Conservation (phyloP, 2,888 invertebrate species). For the Reticulitermes lucifugus region DNA sequence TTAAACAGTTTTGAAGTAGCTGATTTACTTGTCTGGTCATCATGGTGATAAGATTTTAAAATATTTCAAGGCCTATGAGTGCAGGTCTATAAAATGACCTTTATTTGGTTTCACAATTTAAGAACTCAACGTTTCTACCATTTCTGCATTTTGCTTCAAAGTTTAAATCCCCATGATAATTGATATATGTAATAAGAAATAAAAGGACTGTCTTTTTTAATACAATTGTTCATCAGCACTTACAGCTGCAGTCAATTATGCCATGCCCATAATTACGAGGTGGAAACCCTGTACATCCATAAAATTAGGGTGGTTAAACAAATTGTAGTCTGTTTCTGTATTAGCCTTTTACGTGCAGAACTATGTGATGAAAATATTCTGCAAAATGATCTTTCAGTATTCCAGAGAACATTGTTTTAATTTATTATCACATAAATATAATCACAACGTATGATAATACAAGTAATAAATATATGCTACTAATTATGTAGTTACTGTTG, state of each 20-base stretch:
- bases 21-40: too few species aligned
- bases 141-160: too few species aligned
- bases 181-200: too few species aligned
- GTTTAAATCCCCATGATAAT: too few species aligned
- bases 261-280: background rate
- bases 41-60: too few species aligned
- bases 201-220: too few species aligned
- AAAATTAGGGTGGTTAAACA: background rate
- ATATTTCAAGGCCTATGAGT: too few species aligned
- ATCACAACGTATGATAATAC: background rate
- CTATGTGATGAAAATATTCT: background rate
- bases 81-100: too few species aligned
- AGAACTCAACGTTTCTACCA: too few species aligned
- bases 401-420: background rate
- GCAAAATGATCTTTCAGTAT: background rate
- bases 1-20: too few species aligned
- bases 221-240: background rate
- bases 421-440: background rate
- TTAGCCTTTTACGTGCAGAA: background rate
- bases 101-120: too few species aligned
- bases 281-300: background rate
- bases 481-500: background rate
- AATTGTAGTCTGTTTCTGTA: background rate
- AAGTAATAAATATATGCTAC: background rate
- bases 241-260: background rate